A percentile compares a stretch with the other conserved stretches of the same genome.
These are phyloP conservation scores for Mormyrus lacerda DNA, from an alignment of 2,113 vertebrate genomes.

Conservation along the genomic window DNA sequence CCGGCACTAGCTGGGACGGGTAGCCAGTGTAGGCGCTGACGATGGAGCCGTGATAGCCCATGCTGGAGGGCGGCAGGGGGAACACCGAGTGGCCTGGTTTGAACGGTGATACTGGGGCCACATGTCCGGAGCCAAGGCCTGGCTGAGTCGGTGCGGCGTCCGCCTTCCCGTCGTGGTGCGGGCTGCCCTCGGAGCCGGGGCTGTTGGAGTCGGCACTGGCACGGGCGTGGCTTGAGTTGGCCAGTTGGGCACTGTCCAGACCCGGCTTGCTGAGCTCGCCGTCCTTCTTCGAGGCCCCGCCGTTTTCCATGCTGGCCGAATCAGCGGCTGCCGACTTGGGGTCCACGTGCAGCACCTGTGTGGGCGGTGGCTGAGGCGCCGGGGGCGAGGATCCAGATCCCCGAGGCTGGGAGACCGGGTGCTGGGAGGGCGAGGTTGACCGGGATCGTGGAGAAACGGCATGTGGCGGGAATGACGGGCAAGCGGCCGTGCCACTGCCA, in stretches of 20 bases:
- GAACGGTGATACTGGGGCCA: conserved; percentile 86
- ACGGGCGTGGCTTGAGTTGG: conserved; percentile 60
- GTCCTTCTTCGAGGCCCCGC: conserved; percentile 56
- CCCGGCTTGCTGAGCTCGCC: conserved; percentile 54
- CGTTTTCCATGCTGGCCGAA: neutral
- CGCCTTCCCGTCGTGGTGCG: conserved; percentile 52
- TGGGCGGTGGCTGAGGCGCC: conserved; percentile 31
- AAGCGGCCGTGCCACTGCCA: conserved; percentile 47
- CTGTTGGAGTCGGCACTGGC: conserved; percentile 62
- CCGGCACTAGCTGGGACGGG: conserved; percentile 80
- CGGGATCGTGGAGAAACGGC: conserved; percentile 58
- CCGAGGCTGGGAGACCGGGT: conserved; percentile 42
- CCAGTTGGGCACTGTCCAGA: conserved; percentile 60
- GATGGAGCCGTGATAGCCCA: conserved; percentile 91
- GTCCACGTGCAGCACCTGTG: conserved; percentile 40
- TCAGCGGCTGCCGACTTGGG: conserved; percentile 16
- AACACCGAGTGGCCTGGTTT: conserved; percentile 83
- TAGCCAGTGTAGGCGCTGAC: conserved; percentile 86
- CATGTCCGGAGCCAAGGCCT: conserved; percentile 63
- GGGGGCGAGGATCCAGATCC: conserved; percentile 49
- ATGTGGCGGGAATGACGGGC: conserved; percentile 69
- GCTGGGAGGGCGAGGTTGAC: conserved; percentile 67
- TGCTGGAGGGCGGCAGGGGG: conserved; percentile 75
- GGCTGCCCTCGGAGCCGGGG: conserved; percentile 59
- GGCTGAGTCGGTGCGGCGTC: conserved; percentile 68